Evolutionary conservation across 2,797 vertebrate species (phyloP), one percentile per base, ranked within the genome.

Genomic region (Aphelocoma californica): DNA sequence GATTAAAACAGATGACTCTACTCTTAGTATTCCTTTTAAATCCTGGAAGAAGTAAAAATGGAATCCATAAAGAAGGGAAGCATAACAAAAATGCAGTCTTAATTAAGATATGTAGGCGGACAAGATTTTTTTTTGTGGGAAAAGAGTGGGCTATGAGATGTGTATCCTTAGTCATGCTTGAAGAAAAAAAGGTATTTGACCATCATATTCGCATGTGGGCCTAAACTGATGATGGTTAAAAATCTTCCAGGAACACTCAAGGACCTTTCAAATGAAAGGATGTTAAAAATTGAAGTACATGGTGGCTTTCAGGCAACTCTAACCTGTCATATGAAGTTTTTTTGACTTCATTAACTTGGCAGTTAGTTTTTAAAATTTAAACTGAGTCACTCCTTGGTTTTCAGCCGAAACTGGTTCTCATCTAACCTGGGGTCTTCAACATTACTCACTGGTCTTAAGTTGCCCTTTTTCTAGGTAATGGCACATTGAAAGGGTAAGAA

Each of bases 121-220:
- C 48, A 32, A 79, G 51, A 61, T 8, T 45, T 47, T 40, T 40
- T 40, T 9, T 56, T 61, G 47, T 57, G 25, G 7, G 34, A 32
- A 74, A 78, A 31, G 38, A 42, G 21, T 57, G 31, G 12, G 12
- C n/a, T 73, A 6, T 51, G 34, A 60, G 31, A 28, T 65, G 40
- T 3, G 21, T 77, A 44, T n/a, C n/a, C 29, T 60, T 45, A 75
- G 9, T 51, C 18, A 23, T 31, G 9, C 8, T 56, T 75, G 29
- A 40, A 57, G 31, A 44, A 34, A 65, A 54, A 48, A 58, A 0
- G 7, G 2, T 36, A 44, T 53, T 65, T 74, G 32, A n/a, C 32
- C 3, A 12, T 65, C 26, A 18, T 56, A 47, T 25, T 61, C 0
- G 0, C 7, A 21, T 20, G 10, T 62, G 31, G 45, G 12, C 31